Percentiles rank a stretch among this genome's conserved stretches.
Conservation (phyloP, 1,140 invertebrate genomes). For the Vanessa atalanta region DNA sequence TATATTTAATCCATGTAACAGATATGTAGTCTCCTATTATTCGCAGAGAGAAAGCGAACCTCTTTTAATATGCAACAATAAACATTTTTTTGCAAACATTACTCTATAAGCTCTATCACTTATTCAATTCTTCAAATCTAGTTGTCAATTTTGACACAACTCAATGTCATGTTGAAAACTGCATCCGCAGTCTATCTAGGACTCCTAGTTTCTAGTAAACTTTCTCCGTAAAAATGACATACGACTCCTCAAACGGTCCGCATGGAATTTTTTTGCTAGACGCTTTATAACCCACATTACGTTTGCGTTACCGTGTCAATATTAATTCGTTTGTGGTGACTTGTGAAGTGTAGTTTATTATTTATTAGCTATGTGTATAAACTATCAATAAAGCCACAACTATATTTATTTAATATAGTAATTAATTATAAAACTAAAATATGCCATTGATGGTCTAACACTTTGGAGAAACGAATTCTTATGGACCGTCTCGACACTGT, state of each 20-base stretch:
- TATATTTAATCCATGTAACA: no score
- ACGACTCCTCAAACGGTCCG: constrained; percentile 12
- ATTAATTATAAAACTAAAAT: no score
- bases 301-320: neutral
- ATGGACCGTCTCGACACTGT: no score
- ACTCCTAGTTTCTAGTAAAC: constrained; percentile 43
- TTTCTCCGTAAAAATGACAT: constrained; percentile 45
- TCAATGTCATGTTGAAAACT: constrained; percentile 9
- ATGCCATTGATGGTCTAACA: no score
- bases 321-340: neutral
- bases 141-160: neutral
- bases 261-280: constrained; percentile 30
- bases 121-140: neutral
- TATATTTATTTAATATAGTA: no score
- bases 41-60: no score
- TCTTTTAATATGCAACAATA: neutral
- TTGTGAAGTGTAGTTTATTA: neutral
- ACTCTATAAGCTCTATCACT: no score
- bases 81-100: no score
- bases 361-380: no score
- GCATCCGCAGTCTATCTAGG: constrained; percentile 42
- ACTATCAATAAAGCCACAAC: no score
- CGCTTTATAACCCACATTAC: constrained; percentile 22
- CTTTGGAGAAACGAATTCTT: no score
- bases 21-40: no score